Evolutionary conservation across 2,888 invertebrate genomes (phyloP).

Genomic region (Heteromyza rotundicornis): DNA sequence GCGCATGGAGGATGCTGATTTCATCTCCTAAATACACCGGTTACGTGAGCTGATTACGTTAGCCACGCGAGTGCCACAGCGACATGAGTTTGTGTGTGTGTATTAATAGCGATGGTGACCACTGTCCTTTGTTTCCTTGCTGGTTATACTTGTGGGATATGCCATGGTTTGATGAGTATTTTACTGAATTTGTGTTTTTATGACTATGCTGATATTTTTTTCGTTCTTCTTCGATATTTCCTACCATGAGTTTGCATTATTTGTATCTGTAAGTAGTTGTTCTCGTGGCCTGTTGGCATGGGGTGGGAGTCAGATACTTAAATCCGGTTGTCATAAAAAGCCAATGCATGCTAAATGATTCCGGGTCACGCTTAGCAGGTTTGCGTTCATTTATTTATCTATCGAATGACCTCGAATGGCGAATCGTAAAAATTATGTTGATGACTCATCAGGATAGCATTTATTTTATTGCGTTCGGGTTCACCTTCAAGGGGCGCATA

Average conservation of each 20-base stretch:
- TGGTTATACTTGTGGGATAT: slow-evolving; percentile 38
- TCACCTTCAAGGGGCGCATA: slow-evolving; percentile 23
- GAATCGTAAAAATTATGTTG: slow-evolving; percentile 54
- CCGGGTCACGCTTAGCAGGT: slow-evolving; percentile 39
- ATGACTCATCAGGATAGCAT: slow-evolving; percentile 54
- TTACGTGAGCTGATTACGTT: slow-evolving; percentile 56
- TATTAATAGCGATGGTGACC: slow-evolving; percentile 19
- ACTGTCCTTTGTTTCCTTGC: slow-evolving; percentile 44
- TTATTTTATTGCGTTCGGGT: slow-evolving; percentile 46
- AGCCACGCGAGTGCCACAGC: slow-evolving; percentile 41
- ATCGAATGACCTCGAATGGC: slow-evolving; percentile 51
- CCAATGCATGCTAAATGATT: slow-evolving; percentile 54
- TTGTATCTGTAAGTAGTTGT: slow-evolving; percentile 28
- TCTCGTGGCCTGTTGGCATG: not conserved
- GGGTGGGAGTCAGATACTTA: not conserved
- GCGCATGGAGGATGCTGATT: slow-evolving; percentile 56
- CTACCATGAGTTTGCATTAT: slow-evolving; percentile 55
- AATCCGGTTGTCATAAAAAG: slow-evolving; percentile 42
- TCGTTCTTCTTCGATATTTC: slow-evolving; percentile 13
- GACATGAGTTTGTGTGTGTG: slow-evolving; percentile 4
- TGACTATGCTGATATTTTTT: slow-evolving; percentile 33
- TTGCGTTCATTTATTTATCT: slow-evolving; percentile 51
- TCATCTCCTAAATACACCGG: slow-evolving; percentile 50
- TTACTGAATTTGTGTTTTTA: slow-evolving; percentile 49
- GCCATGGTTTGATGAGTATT: slow-evolving; percentile 50